phyloP scores from a whole-genome alignment of 2,797 vertebrate genomes.

The Hirundo rustica region DNA sequence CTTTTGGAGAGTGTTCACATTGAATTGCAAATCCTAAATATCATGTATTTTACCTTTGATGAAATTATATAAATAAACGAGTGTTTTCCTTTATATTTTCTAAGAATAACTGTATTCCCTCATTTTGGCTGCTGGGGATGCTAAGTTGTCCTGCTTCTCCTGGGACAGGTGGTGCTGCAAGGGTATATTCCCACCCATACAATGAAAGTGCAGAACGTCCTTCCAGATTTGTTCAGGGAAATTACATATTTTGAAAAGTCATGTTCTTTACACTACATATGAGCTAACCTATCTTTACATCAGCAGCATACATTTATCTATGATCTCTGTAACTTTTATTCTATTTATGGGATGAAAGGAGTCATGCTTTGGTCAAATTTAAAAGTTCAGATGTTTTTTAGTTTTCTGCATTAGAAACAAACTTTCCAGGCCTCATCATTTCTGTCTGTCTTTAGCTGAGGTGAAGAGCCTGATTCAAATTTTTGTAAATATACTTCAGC shows the following conservation, averaged over 20 bases:
- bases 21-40: background rate
- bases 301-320: background rate
- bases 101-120: background rate
- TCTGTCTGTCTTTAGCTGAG: conserved; percentile 17
- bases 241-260: background rate
- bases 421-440: background rate
- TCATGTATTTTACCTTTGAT: background rate
- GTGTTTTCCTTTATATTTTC: background rate
- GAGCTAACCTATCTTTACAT: background rate
- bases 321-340: background rate
- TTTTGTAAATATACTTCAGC: conserved; percentile 50
- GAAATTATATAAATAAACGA: background rate
- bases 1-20: background rate
- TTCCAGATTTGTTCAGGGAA: background rate
- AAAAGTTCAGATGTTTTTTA: background rate
- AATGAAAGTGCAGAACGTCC: background rate
- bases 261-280: background rate
- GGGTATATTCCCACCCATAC: background rate
- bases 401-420: background rate
- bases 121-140: background rate
- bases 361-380: background rate
- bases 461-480: conserved; percentile 39
- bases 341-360: background rate
- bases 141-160: background rate
- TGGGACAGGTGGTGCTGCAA: background rate